Conservation (phyloP, 2,113 vertebrate genomes). For the Glaucomys volans region DNA sequence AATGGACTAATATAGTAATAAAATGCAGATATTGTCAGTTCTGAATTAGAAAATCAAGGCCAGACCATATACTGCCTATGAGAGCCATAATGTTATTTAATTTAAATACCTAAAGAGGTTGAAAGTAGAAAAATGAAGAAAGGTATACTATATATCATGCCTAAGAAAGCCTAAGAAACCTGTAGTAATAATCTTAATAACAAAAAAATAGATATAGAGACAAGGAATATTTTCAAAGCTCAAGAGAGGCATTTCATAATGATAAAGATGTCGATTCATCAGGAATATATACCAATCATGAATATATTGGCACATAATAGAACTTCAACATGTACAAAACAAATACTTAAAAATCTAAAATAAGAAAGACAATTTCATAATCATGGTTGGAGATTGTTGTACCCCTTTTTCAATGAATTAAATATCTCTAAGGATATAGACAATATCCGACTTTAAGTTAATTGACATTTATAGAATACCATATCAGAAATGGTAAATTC, state of each 20-base stretch:
- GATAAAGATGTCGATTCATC: background rate
- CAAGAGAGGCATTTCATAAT: background rate
- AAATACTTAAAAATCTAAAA: background rate
- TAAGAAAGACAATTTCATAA: background rate
- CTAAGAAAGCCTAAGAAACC: no score
- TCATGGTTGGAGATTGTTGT: background rate
- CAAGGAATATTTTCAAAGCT: background rate
- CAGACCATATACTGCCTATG: background rate
- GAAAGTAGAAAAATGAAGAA: background rate
- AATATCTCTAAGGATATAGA: background rate
- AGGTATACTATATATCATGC: background rate
- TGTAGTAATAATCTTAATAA: background rate
- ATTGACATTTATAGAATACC: background rate
- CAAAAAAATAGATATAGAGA: background rate
- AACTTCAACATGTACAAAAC: background rate
- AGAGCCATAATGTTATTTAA: background rate
- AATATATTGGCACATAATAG: background rate
- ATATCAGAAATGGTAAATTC: background rate
- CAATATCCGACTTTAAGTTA: background rate
- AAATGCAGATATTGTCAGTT: background rate
- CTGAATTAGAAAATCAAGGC: background rate
- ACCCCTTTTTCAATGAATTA: background rate
- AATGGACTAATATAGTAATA: background rate
- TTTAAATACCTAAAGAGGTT: background rate
- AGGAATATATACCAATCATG: background rate